Conservation (phyloP, 2,888 invertebrate genomes). For the Tetanocera ferruginea region DNA sequence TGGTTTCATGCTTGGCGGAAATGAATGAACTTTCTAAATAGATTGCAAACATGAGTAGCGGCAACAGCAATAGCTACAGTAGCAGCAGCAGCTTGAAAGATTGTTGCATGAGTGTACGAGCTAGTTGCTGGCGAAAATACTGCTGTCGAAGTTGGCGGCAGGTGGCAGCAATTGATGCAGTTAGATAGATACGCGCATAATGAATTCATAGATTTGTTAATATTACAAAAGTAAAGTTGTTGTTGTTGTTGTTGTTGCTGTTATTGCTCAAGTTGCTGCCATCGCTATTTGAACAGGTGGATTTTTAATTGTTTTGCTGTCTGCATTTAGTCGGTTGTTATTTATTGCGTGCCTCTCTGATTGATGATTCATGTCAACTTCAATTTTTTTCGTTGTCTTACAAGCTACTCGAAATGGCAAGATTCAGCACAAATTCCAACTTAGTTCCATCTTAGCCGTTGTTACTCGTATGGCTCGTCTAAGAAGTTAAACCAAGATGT, state of each 20-base stretch:
- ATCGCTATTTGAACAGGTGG: background rate
- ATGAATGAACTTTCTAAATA: constrained; percentile 25
- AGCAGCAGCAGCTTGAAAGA: background rate
- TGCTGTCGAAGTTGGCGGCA: background rate
- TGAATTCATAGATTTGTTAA: constrained; percentile 40
- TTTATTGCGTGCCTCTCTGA: background rate
- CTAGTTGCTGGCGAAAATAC: background rate
- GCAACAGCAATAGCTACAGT: background rate
- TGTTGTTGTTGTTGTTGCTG: constrained; percentile 18
- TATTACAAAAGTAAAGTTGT: constrained; percentile 19
- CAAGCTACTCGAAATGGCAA: no score
- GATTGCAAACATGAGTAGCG: background rate
- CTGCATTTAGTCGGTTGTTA: background rate
- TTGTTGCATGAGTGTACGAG: background rate
- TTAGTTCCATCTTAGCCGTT: no score
- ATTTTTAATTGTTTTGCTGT: constrained; percentile 1
- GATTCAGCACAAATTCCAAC: no score
- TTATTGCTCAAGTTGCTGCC: constrained; percentile 3
- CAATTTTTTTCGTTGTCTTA: no score
- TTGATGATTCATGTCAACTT: no score
- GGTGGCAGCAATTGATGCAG: background rate
- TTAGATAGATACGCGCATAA: constrained; percentile 22
- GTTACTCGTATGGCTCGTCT: no score
- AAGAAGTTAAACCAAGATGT: no score
- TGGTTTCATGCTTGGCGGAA: constrained; percentile 8